Conservation (phyloP, 1,140 invertebrate species). For the Protaetia brevitarsis region DNA sequence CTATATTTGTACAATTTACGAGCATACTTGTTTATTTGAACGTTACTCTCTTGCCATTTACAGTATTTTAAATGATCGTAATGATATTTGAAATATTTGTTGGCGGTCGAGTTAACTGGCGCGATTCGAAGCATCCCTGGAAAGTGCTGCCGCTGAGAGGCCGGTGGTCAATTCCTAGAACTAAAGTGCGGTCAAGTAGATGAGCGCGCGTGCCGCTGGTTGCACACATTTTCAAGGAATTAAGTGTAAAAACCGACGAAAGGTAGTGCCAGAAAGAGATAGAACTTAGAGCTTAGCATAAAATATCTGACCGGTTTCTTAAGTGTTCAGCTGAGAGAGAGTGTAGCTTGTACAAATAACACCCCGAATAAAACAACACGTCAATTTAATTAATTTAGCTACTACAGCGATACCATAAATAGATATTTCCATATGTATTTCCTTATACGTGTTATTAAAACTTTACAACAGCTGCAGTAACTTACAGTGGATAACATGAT, state of each 20-base stretch:
- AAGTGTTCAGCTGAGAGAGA: too few relatives aligned
- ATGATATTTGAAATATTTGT: slow-evolving; percentile 16
- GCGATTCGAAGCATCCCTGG: slow-evolving; percentile 15
- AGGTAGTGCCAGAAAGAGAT: too few relatives aligned
- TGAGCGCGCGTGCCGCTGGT: slow-evolving; percentile 13
- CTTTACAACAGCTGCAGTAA: too few relatives aligned
- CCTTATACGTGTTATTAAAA: too few relatives aligned
- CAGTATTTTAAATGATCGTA: slow-evolving; percentile 10
- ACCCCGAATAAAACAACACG: too few relatives aligned
- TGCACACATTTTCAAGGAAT: background rate
- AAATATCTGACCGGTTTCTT: too few relatives aligned
- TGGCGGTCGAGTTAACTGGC: background rate
- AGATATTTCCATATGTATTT: too few relatives aligned
- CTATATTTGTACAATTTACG: slow-evolving; percentile 12
- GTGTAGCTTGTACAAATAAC: too few relatives aligned
- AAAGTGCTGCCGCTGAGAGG: slow-evolving; percentile 20
- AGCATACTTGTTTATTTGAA: slow-evolving; percentile 18
- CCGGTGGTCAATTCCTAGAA: slow-evolving; percentile 16
- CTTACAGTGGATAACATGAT: too few relatives aligned
- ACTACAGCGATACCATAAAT: too few relatives aligned
- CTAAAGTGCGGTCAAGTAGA: slow-evolving; percentile 18
- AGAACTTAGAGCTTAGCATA: too few relatives aligned
- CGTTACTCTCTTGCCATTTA: slow-evolving; percentile 7
- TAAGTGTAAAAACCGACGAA: background rate
- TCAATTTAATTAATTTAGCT: too few relatives aligned